Base-by-base conservation (phyloP, 2,113 vertebrate species). In the Ranitomeya imitator region DNA sequence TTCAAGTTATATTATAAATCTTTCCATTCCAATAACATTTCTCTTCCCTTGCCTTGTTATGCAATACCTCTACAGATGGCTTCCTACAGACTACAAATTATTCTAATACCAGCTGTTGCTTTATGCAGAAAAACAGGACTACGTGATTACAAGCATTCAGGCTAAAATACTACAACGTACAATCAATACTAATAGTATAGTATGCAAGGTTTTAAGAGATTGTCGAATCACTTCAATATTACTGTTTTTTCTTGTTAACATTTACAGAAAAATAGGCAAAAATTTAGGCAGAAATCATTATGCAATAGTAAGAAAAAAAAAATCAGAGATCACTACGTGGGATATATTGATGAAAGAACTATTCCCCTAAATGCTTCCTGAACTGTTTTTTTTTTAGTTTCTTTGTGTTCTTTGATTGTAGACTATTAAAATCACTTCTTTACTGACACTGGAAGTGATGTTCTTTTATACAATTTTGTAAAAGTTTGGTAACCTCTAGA, bases 31-130 rank as follows among this genome's bases (percentile, higher is more conserved):
- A 76, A 83, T 74, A 83, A 76, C 69, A 88, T 88, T 65, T 76
- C 26, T 88, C 69, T 83, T n/a, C 59, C 63, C 23, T 54, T 14
- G 67, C 59, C 37, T 88, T 23, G 79, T 88, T 83, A 88, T 83
- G 80, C 69, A 83, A 83, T 63, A 83, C 71, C 57, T 88, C 69
- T 83, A 83, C 87, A 88, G 87, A 83, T 88, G 87, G 87, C 61
- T 83, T 83, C 45, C 67, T 37, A 57, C 57, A 88, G 57, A 88
- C 57, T 83, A 83, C 37, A 83, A 83, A 88, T 88, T 88, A 83
- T 88, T 77, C 83, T 88, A 83, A 77, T 83, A 63, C 57, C 87
- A 88, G 87, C 87, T 83, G 87, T 77, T 88, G 15, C 45, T 87
- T 63, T 69, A 80, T 79, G n/a, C 16, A 80, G 61, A 87, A 87